Conservation (phyloP, 2,888 invertebrate species). For the Ptychoptera contaminata region DNA sequence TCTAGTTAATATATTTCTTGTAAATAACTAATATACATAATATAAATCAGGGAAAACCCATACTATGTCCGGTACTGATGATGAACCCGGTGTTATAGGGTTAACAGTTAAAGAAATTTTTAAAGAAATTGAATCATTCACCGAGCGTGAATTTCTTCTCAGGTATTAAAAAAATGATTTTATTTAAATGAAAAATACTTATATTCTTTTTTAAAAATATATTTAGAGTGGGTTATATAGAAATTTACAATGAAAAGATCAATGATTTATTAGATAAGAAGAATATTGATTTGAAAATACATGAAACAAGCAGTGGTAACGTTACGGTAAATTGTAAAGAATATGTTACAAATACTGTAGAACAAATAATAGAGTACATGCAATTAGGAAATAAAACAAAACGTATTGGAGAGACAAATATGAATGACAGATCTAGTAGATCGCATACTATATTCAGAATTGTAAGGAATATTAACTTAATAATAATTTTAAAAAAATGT, state of each 20-base stretch:
- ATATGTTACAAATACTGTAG: constrained; percentile 42
- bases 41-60: constrained; percentile 46
- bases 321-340: constrained; percentile 49
- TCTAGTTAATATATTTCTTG: background rate
- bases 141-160: constrained; percentile 57
- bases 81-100: constrained; percentile 59
- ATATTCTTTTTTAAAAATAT: background rate
- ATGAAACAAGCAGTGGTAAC: constrained; percentile 41
- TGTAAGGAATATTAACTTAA: constrained; percentile 35
- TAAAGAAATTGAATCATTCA: constrained; percentile 40
- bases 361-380: constrained; percentile 43
- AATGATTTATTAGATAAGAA: constrained; percentile 53
- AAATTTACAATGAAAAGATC: constrained; percentile 77
- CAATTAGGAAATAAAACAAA: constrained; percentile 49
- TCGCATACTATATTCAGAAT: constrained; percentile 82
- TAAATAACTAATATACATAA: background rate
- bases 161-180: constrained; percentile 34
- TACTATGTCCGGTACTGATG: constrained; percentile 60
- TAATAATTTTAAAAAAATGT: background rate
- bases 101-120: constrained; percentile 57
- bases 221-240: constrained; percentile 65
- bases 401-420: constrained; percentile 63
- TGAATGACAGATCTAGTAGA: constrained; percentile 79
- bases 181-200: background rate
- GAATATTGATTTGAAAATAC: constrained; percentile 44